Evolutionary conservation across 1,140 invertebrate species (phyloP).

Genomic region (Drosophila dunni): DNA sequence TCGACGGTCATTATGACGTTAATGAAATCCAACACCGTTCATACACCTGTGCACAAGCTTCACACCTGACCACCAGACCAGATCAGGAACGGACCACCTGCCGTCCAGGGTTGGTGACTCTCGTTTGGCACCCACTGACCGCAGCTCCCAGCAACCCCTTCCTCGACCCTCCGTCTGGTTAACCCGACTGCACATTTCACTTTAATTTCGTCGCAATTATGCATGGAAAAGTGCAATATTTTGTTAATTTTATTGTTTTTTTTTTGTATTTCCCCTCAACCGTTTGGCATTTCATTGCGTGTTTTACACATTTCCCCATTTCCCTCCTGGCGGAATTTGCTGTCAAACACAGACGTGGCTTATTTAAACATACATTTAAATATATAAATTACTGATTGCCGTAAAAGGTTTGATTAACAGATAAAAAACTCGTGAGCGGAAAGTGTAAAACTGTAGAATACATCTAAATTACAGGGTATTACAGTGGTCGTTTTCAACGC

Average conservation of each 20-base stretch:
- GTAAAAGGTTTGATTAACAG: too few species aligned
- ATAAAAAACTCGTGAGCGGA: too few species aligned
- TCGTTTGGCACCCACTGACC: constrained; percentile 61
- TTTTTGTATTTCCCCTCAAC: constrained; percentile 65
- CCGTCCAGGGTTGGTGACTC: constrained; percentile 35
- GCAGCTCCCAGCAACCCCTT: constrained; percentile 10
- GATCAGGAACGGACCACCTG: constrained; percentile 1
- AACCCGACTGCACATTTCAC: constrained; percentile 62
- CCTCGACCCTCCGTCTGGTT: background rate
- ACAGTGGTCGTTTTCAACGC: too few species aligned
- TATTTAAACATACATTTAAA: too few species aligned
- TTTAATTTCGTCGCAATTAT: constrained; percentile 81
- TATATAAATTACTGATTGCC: too few species aligned
- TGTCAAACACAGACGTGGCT: constrained; percentile 3
- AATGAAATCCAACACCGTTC: constrained; percentile 78
- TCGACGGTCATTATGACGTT: constrained; percentile 77
- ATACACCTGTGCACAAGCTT: constrained; percentile 73
- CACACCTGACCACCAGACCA: constrained; percentile 59
- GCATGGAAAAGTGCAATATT: constrained; percentile 81
- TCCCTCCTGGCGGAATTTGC: background rate
- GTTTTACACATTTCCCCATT: constrained; percentile 41
- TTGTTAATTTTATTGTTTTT: constrained; percentile 61
- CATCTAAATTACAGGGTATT: too few species aligned
- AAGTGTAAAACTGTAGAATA: too few species aligned
- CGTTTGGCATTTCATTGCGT: constrained; percentile 68